phyloP scores from a whole-genome alignment of 2,888 invertebrate species.

The Alviniconcha strummeri region DNA sequence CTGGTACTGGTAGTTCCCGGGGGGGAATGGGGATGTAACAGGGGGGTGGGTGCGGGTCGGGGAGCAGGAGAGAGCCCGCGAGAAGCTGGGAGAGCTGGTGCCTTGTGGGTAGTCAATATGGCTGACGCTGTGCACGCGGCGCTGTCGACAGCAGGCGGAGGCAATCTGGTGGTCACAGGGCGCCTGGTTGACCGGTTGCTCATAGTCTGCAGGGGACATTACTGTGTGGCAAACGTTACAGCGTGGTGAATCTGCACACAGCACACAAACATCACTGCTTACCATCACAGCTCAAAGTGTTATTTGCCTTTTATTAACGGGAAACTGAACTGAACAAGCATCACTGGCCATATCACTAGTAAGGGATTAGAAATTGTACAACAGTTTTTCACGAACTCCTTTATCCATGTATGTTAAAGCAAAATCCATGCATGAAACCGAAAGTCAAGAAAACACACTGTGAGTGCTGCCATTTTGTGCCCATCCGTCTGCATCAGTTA shows the following conservation, averaged over 20 bases:
- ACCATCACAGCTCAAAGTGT: too few relatives aligned
- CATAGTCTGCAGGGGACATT: slow-evolving; percentile 31
- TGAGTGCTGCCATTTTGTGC: too few relatives aligned
- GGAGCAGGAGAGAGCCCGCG: slow-evolving; percentile 44
- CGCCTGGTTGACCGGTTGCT: slow-evolving; percentile 27
- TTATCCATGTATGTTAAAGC: too few relatives aligned
- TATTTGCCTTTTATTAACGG: too few relatives aligned
- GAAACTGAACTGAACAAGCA: too few relatives aligned
- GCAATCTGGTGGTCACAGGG: slow-evolving; percentile 39
- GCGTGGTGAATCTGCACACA: slow-evolving; percentile 9
- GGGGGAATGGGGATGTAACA: slow-evolving; percentile 18
- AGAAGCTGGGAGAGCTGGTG: slow-evolving; percentile 44
- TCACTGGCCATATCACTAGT: too few relatives aligned
- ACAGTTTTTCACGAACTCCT: too few relatives aligned
- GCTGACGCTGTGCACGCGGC: slow-evolving; percentile 66
- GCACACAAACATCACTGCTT: too few relatives aligned
- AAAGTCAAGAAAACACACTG: too few relatives aligned
- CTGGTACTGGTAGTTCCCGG: slow-evolving; percentile 25
- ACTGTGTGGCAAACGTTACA: slow-evolving; percentile 32
- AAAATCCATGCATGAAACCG: too few relatives aligned
- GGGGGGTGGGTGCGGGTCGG: slow-evolving; percentile 36
- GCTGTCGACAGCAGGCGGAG: slow-evolving; percentile 56
- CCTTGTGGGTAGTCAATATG: slow-evolving; percentile 61
- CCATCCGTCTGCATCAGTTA: too few relatives aligned
- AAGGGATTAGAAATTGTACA: too few relatives aligned